phyloP scores from a whole-genome alignment of 2,888 invertebrate species.

The Pyrrhia umbra region DNA sequence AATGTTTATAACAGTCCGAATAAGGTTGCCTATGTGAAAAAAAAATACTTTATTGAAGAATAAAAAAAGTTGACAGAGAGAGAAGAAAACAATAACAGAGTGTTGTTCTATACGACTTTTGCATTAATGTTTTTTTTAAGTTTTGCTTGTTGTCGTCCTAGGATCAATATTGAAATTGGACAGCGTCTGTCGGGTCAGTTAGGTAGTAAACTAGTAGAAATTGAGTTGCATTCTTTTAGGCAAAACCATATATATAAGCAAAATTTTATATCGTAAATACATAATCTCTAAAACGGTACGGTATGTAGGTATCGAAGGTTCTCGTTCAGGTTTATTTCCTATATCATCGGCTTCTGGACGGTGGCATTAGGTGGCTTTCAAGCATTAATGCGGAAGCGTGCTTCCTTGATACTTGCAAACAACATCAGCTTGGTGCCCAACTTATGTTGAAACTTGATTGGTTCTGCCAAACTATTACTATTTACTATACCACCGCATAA shows the following conservation, averaged over 20 bases:
- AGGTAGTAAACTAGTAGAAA: too few relatives aligned
- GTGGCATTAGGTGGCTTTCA: constrained; percentile 10
- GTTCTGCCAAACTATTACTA: constrained; percentile 10
- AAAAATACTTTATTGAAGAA: too few relatives aligned
- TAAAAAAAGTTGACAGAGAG: too few relatives aligned
- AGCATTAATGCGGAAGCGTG: constrained; percentile 21
- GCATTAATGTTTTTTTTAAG: too few relatives aligned
- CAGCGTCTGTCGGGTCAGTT: not conserved
- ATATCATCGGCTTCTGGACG: not conserved
- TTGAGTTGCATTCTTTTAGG: not conserved
- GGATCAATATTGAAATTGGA: not conserved
- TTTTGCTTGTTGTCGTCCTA: too few relatives aligned
- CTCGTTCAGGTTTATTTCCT: not conserved
- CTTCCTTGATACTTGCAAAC: constrained; percentile 23
- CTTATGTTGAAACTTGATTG: constrained; percentile 30
- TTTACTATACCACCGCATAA: not conserved
- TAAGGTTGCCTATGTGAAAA: too few relatives aligned
- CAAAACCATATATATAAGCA: not conserved
- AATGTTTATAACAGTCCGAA: too few relatives aligned
- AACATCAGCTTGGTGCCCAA: constrained; percentile 10
- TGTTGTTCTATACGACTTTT: too few relatives aligned
- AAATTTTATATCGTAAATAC: not conserved
- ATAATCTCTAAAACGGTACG: not conserved
- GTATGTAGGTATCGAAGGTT: not conserved
- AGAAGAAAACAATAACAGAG: too few relatives aligned